Evolutionary conservation across 2,797 vertebrate species (phyloP), one percentile per base, ranked within the genome.

Genomic region (Holocentrus rufus): DNA sequence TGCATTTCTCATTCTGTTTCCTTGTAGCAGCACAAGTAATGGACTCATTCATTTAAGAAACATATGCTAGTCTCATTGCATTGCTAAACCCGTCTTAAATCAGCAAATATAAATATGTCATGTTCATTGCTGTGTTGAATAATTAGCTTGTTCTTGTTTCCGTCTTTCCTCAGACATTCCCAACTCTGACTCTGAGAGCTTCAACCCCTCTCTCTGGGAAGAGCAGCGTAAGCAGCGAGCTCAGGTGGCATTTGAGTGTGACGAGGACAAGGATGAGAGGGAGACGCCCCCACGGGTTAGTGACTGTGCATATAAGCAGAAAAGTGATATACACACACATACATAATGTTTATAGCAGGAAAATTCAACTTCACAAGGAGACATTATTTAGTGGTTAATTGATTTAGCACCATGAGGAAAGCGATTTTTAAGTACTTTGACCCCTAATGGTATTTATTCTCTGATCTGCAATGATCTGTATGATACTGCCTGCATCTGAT

Each of bases 161-260:
- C 71, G 1, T 1, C 25, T 69, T 15, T 7, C 72, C 70, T 50
- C 72, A 95, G 94, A 94, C 75, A 85, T 93, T 62, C 92, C 96
- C 79, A 96, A 95, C 90, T 99, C 97, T 3, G 98, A 99, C 92
- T 97, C 96, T 46, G 98, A 99, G 93, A 99, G 96, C 92, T 99
- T 99, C 87, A 99, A 99, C 85, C 98, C 96, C 1, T 95, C 95
- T 17, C 88, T 99, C 13, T 99, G 98, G 98, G 98, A 99, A 87
- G 98, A 99, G 61, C 98, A 99, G 84, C 94, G 98, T 15, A 99
- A 97, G 83, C 97, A 99, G 79, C 93, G 97, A 65, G 97, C 98
- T 75, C 98, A 99, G 89, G 98, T 99, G 89, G 98, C 98, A 52
- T 99, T 99, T 72, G 98, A 99, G 87, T 99, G 97, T 78, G 97